These are phyloP conservation scores for Sebastes itinus DNA, from an alignment of 2,797 vertebrate species.

Conservation along the genomic window DNA sequence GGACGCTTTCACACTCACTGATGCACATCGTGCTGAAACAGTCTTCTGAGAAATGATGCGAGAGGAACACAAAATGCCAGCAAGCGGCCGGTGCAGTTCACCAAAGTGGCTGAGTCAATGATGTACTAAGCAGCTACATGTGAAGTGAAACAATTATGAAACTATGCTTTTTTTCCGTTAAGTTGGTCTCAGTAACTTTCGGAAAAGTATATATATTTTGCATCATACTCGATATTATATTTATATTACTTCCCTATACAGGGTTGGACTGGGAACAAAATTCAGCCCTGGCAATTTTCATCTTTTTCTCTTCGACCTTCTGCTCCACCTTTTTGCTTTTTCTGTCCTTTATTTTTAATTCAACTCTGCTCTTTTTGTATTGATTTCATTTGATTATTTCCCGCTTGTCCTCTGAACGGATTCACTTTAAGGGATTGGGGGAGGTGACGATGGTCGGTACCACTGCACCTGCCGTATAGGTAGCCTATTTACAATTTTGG, in stretches of 20 bases:
- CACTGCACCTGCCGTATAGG: too few relatives aligned
- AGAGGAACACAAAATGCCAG: slow-evolving; percentile 44
- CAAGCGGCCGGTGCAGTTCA: slow-evolving; percentile 26
- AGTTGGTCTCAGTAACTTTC: background rate
- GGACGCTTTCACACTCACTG: slow-evolving; percentile 50
- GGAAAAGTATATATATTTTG: background rate
- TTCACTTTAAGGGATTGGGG: too few relatives aligned
- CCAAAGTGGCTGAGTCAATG: slow-evolving; percentile 24
- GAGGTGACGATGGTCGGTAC: too few relatives aligned
- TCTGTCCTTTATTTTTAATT: background rate
- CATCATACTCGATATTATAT: background rate
- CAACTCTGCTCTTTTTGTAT: too few relatives aligned
- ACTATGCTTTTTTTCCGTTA: background rate
- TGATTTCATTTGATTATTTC: too few relatives aligned
- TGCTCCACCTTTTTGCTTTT: background rate
- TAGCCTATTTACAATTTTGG: too few relatives aligned
- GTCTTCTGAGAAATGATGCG: slow-evolving; percentile 43
- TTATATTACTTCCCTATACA: background rate
- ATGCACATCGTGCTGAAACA: slow-evolving; percentile 50
- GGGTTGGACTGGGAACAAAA: background rate
- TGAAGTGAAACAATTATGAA: slow-evolving; percentile 7
- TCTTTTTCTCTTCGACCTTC: background rate
- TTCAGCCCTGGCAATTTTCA: background rate
- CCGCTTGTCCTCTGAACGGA: too few relatives aligned
- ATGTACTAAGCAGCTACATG: slow-evolving; percentile 26